Evolutionary conservation across 2,113 vertebrate genomes (phyloP).

Genomic region (Fregata magnificens): DNA sequence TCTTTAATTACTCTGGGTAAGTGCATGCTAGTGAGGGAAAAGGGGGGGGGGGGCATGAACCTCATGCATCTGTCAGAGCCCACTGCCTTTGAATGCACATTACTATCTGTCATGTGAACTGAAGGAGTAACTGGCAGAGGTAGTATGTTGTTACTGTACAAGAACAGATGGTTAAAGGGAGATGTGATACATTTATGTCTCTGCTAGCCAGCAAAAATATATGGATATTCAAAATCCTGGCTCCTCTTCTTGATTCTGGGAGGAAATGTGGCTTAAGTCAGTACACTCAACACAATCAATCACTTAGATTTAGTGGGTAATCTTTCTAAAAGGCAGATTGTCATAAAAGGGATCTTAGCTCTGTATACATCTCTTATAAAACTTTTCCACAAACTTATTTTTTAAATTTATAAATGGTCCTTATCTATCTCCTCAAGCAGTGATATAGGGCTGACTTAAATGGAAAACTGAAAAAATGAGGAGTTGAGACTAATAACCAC

Average conservation of each 20-base stretch:
- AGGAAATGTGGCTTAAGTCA: conserved; percentile 6
- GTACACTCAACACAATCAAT: background rate
- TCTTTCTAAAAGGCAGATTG: background rate
- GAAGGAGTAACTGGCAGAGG: background rate
- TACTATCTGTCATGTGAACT: background rate
- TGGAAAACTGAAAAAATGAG: background rate
- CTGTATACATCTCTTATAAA: background rate
- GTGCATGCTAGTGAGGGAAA: background rate
- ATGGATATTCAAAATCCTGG: conserved; percentile 25
- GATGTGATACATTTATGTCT: background rate
- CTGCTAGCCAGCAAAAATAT: conserved; percentile 45
- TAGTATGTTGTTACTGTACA: background rate
- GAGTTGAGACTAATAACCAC: background rate
- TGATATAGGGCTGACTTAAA: background rate
- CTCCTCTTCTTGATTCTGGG: conserved; percentile 7
- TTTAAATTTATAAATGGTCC: background rate
- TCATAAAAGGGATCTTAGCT: background rate
- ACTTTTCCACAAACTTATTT: background rate
- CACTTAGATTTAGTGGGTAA: background rate
- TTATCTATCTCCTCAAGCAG: background rate
- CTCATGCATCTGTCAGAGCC: background rate
- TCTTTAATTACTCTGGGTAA: background rate
- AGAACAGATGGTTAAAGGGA: background rate
- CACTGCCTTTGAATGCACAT: background rate
- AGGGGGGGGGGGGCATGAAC: background rate